A percentile compares a stretch with the other conserved stretches of the same genome.
Conservation (phyloP, 2,888 invertebrate species). For the Zygothrica quintamaculata region DNA sequence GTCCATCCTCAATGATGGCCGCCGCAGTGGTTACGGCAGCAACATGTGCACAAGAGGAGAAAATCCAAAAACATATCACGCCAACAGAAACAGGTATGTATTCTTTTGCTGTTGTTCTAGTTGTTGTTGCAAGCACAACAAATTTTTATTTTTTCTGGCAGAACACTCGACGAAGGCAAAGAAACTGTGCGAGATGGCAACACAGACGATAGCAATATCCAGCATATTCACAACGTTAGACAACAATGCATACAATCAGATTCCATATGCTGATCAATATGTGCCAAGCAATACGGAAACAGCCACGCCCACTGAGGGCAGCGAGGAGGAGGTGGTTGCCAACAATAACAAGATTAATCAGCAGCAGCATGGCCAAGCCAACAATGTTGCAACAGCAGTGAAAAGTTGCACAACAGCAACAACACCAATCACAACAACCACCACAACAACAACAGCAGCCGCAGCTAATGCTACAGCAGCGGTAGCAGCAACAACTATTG, state of each 20-base stretch:
- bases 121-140: too few relatives aligned
- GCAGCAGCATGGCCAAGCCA: slow-evolving; percentile 72
- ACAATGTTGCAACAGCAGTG: slow-evolving; percentile 25
- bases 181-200: slow-evolving; percentile 84
- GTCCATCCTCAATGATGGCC: slow-evolving; percentile 89
- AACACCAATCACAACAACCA: slow-evolving; percentile 9
- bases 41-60: slow-evolving; percentile 89
- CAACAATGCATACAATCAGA: slow-evolving; percentile 77
- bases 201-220: slow-evolving; percentile 83
- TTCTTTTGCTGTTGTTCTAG: too few relatives aligned
- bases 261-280: slow-evolving; percentile 84
- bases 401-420: slow-evolving; percentile 18
- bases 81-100: slow-evolving; percentile 84
- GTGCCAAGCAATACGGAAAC: slow-evolving; percentile 81
- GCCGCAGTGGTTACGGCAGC: slow-evolving; percentile 88
- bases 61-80: slow-evolving; percentile 87
- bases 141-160: too few relatives aligned
- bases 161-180: slow-evolving; percentile 80
- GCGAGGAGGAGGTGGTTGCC: slow-evolving; percentile 75
- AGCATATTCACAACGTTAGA: slow-evolving; percentile 83
- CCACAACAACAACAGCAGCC: slow-evolving; percentile 12
- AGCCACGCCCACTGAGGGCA: slow-evolving; percentile 43
- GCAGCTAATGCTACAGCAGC: slow-evolving; percentile 13
- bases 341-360: slow-evolving; percentile 84
- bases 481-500: slow-evolving; percentile 29